Conservation (phyloP, 2,797 vertebrate species). For the Enteromius fasciolatus region DNA sequence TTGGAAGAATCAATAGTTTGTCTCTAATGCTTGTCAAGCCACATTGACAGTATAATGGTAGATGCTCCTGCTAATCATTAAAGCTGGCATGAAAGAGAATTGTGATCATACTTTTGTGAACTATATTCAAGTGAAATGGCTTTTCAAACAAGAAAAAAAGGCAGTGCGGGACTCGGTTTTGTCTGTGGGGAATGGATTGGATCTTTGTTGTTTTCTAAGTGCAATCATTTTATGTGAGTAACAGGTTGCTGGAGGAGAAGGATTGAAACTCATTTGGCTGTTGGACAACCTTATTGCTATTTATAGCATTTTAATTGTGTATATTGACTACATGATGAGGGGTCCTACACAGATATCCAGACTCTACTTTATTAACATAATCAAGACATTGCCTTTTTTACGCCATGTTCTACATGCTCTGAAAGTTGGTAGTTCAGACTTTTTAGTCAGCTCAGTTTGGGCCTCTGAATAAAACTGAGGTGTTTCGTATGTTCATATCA, state of each 20-base stretch:
- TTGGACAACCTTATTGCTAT: not conserved
- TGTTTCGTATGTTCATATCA: not conserved
- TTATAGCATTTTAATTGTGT: not conserved
- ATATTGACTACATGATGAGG: not conserved
- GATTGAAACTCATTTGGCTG: not conserved
- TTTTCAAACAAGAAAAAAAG: not conserved
- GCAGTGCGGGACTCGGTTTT: not conserved
- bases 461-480: not conserved
- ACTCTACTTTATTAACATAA: not conserved
- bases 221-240: not conserved
- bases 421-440: not conserved
- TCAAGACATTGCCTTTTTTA: not conserved
- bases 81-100: conserved; percentile 10
- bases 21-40: conserved; percentile 38
- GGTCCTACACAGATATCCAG: not conserved
- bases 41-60: conserved; percentile 37
- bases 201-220: not conserved
- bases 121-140: not conserved
- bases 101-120: not conserved
- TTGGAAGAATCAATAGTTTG: conserved; percentile 40
- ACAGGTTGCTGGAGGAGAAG: not conserved
- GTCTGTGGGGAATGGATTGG: not conserved
- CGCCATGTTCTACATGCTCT: no score
- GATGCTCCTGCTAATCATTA: conserved; percentile 16
- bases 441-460: not conserved